Conservation (phyloP, 1,140 invertebrate species). For the Eueides isabella region DNA sequence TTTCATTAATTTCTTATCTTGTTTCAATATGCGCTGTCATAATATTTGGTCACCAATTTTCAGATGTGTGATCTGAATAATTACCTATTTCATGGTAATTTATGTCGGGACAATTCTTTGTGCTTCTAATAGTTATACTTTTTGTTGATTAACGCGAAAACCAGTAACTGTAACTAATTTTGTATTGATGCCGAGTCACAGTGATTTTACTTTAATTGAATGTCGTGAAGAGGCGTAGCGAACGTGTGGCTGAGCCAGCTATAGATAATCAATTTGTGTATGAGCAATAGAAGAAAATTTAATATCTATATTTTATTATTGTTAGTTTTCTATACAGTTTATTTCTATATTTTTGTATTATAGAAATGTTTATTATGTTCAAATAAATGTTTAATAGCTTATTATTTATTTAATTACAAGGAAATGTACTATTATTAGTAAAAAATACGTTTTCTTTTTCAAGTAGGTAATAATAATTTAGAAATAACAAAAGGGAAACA, state of each 20-base stretch:
- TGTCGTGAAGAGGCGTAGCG: conserved; percentile 47
- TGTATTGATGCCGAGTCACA: conserved; percentile 37
- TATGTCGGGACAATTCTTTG: neutral
- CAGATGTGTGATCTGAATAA: neutral
- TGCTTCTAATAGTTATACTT: neutral
- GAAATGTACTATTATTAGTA: no score
- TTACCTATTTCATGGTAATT: neutral
- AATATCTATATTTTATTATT: conserved; percentile 20
- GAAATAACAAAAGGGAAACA: no score
- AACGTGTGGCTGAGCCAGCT: conserved; percentile 37
- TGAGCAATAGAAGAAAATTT: conserved; percentile 24
- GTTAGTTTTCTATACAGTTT: neutral
- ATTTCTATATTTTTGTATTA: neutral
- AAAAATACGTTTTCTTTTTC: no score
- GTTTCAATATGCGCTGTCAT: neutral
- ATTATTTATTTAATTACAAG: neutral
- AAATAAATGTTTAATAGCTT: neutral
- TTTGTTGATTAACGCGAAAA: conserved; percentile 37
- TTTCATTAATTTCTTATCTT: neutral
- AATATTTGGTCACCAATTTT: neutral
- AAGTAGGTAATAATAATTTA: no score
- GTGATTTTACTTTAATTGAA: conserved; percentile 45
- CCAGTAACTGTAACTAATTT: conserved; percentile 48
- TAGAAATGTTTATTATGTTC: neutral
- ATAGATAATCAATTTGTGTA: conserved; percentile 30